phyloP scores from a whole-genome alignment of 2,888 invertebrate genomes.

The Ditula angustiorana region DNA sequence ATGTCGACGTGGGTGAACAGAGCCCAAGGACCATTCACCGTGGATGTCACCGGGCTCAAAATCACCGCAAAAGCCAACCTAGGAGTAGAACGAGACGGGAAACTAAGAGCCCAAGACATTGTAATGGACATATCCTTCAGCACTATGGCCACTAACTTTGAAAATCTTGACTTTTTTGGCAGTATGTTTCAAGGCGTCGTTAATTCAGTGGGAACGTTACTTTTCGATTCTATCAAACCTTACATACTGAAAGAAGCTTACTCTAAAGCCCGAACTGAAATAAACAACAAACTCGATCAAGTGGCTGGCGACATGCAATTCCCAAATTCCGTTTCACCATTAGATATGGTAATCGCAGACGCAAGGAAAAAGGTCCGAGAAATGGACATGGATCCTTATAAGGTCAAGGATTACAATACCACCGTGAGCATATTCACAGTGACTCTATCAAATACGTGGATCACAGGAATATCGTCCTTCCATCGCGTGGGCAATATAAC shows the following conservation, averaged over 20 bases:
- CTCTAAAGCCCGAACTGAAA: constrained; percentile 87
- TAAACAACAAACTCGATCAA: constrained; percentile 88
- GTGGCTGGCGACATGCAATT: constrained; percentile 86
- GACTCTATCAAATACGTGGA: constrained; percentile 90
- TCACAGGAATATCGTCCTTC: constrained; percentile 93
- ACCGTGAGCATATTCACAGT: constrained; percentile 90
- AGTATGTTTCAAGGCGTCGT: constrained; percentile 86
- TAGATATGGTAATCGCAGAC: constrained; percentile 90
- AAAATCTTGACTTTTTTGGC: constrained; percentile 89
- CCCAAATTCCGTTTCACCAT: constrained; percentile 91
- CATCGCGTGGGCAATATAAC: constrained; percentile 93
- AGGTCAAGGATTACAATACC: constrained; percentile 90
- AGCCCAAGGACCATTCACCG: constrained; percentile 89
- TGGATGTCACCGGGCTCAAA: constrained; percentile 87
- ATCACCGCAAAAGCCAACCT: constrained; percentile 87
- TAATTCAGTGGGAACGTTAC: constrained; percentile 90
- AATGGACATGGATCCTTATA: constrained; percentile 90
- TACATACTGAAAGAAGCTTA: constrained; percentile 89
- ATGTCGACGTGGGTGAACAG: constrained; percentile 86
- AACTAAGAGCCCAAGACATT: constrained; percentile 89
- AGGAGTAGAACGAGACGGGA: constrained; percentile 87
- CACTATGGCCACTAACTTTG: constrained; percentile 89
- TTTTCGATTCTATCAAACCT: constrained; percentile 92
- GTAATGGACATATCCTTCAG: constrained; percentile 90
- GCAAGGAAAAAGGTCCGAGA: constrained; percentile 87